phyloP scores from a whole-genome alignment of 2,888 invertebrate species.

The Lasiommata megera region DNA sequence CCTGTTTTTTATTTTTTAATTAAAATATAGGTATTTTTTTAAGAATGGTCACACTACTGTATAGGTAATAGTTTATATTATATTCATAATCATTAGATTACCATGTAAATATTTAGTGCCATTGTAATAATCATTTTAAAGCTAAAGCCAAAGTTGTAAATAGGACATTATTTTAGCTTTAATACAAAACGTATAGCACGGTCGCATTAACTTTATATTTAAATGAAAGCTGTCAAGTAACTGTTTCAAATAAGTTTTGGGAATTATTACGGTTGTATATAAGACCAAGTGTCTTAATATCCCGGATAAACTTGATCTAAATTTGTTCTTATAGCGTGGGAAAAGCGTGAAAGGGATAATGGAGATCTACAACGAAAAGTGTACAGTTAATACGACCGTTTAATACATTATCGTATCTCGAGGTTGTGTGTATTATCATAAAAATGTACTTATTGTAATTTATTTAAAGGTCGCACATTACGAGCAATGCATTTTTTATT shows the following conservation, averaged over 20 bases:
- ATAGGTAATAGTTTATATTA: too few species aligned
- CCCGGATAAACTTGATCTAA: too few species aligned
- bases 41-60: slow-evolving; percentile 26
- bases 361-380: too few species aligned
- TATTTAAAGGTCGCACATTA: slow-evolving; percentile 9
- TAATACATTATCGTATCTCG: slow-evolving; percentile 29
- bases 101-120: slow-evolving; percentile 46
- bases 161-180: slow-evolving; percentile 36
- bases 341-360: too few species aligned
- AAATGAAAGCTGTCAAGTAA: too few species aligned
- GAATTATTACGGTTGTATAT: too few species aligned
- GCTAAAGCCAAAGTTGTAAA: slow-evolving; percentile 78
- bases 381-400: background rate
- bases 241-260: too few species aligned
- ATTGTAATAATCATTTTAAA: slow-evolving; percentile 49
- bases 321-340: too few species aligned
- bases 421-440: slow-evolving; percentile 51
- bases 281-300: too few species aligned
- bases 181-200: slow-evolving; percentile 25
- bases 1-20: slow-evolving; percentile 2
- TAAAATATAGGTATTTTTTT: background rate
- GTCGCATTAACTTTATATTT: too few species aligned
- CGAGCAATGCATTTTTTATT: background rate
- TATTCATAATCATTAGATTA: slow-evolving; percentile 26
- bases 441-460: slow-evolving; percentile 13